Percentiles rank a stretch among this genome's conserved stretches.
Conservation (phyloP, 2,888 invertebrate genomes). For the Catocala sponsa region DNA sequence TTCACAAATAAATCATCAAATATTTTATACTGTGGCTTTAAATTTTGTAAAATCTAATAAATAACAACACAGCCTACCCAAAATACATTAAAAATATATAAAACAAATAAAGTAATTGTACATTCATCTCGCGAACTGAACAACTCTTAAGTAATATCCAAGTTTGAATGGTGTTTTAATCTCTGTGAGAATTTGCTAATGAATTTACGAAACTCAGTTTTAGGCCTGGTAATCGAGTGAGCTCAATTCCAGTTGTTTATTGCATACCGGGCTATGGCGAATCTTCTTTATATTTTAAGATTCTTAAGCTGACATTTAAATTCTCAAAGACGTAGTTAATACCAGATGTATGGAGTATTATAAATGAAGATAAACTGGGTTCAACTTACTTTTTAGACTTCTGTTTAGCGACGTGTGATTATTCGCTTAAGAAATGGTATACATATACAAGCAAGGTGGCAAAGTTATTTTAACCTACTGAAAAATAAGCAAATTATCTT, state of each 20-base stretch:
- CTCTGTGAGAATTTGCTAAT: slow-evolving; percentile 42
- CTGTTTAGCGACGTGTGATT: too few species aligned
- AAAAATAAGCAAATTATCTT: too few species aligned
- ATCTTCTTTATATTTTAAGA: not conserved
- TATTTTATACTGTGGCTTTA: too few species aligned
- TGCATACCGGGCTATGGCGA: slow-evolving; percentile 4
- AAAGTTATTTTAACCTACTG: too few species aligned
- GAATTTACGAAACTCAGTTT: slow-evolving; percentile 36
- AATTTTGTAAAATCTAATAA: not conserved
- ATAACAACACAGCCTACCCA: not conserved
- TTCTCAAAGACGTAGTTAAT: not conserved
- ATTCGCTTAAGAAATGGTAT: too few species aligned
- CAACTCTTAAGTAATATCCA: slow-evolving; percentile 40
- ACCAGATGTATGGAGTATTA: too few species aligned
- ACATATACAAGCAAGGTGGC: too few species aligned
- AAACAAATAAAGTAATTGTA: slow-evolving; percentile 21
- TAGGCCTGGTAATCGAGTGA: slow-evolving; percentile 25
- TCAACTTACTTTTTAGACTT: too few species aligned
- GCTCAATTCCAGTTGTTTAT: slow-evolving; percentile 23
- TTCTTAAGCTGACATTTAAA: not conserved
- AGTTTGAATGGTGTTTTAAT: slow-evolving; percentile 45
- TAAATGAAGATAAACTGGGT: too few species aligned
- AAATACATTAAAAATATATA: not conserved
- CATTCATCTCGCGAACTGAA: slow-evolving; percentile 18
- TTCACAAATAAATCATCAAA: too few species aligned